Evolutionary conservation across 2,888 invertebrate genomes (phyloP).

Genomic region (Mellilla xanthometata): DNA sequence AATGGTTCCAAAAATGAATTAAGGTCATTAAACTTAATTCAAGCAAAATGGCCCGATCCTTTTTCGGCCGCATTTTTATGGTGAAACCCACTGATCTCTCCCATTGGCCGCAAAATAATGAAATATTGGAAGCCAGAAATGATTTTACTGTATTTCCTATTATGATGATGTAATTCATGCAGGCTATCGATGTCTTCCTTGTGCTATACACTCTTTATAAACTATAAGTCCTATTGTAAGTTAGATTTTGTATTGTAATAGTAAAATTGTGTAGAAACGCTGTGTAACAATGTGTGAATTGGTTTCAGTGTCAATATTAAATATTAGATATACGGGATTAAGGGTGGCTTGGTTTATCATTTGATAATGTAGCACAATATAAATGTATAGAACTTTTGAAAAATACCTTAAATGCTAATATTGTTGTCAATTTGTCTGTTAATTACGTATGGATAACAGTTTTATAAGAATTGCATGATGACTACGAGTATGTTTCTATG

Average conservation of each 20-base stretch:
- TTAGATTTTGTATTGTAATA: constrained; percentile 58
- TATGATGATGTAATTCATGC: constrained; percentile 70
- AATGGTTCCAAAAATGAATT: constrained; percentile 23
- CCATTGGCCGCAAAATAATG: constrained; percentile 23
- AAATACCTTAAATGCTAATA: neutral
- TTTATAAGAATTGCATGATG: no score
- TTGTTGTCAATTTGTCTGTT: constrained; percentile 4
- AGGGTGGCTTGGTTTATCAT: no score
- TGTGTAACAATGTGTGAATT: neutral
- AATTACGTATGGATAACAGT: neutral
- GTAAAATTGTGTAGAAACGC: constrained; percentile 14
- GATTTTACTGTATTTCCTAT: constrained; percentile 59
- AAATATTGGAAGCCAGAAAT: constrained; percentile 17
- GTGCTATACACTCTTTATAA: constrained; percentile 80
- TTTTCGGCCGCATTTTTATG: constrained; percentile 14
- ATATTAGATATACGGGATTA: no score
- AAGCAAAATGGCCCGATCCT: constrained; percentile 18
- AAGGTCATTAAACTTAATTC: constrained; percentile 24
- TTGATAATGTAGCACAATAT: no score
- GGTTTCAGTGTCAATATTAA: neutral
- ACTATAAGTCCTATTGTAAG: constrained; percentile 68
- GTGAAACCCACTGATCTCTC: constrained; percentile 10
- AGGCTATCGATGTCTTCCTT: constrained; percentile 83
- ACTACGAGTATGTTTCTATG: no score
- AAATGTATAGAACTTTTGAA: no score